Base-by-base conservation (phyloP, 2,888 invertebrate genomes). In the Pollenia griseotomentosa region DNA sequence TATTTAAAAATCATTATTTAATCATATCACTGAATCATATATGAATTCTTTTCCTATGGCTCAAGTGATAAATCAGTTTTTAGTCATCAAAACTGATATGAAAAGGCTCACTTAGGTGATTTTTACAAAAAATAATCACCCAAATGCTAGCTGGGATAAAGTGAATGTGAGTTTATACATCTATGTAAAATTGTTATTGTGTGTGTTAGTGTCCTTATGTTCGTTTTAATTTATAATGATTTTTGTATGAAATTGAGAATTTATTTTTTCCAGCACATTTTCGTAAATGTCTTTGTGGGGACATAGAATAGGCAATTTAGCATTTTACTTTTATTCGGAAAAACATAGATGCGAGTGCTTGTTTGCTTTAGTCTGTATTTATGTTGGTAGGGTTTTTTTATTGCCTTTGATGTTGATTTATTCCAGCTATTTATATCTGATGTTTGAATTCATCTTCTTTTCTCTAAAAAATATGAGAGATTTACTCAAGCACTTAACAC, bases 371-470 rank as follows among this genome's bases (percentile, higher is more conserved):
- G 40, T n/a, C 9, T n/a, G n/a, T n/a, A 10, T 68, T 68, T 33
- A 9, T n/a, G 33, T 44, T 3, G 6, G 33, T n/a, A 23, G 11
- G 11, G 16, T 19, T 23, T 42, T 71, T 71, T 42, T 23, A 0
- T 19, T 44, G 19, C 10, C 33, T 5, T 8, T 23, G 1, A 46
- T 23, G 12, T 57, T 55, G 55, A 77, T 83, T 71, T 57, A 65
- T 65, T 42, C 23, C 16, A 51, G 71, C 44, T 57, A 83, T 78
- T 78, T 83, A 51, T 78, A 66, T 78, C 40, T 59, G 65, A 48
- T 59, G 42, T 57, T 71, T 78, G 40, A 23, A 48, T 77, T 71
- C 12, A 33, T 33, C 33, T 33, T 6, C 19, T 11, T 83, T 70
- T 61, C 63, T 42, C 48, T 59, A 61, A 61, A 66, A n/a, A 70